Evolutionary conservation across 1,140 invertebrate genomes (phyloP).

Genomic region (Caenorhabditis tropicalis): DNA sequence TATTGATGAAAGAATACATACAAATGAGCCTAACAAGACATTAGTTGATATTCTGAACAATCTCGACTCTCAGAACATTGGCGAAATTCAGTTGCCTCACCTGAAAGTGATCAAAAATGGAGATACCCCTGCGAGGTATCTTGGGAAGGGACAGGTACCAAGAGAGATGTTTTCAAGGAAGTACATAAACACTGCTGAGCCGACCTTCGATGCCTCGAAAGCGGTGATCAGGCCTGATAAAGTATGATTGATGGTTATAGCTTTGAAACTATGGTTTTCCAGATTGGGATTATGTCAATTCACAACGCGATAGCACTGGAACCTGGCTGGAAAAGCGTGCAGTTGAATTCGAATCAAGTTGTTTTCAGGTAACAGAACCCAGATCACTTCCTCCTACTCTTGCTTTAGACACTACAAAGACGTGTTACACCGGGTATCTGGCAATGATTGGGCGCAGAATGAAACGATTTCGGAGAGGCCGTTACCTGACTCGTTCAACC

Average conservation of each 20-base stretch:
- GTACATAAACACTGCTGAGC: not conserved
- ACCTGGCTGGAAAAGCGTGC: not conserved
- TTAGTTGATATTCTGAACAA: not conserved
- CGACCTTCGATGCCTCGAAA: not conserved
- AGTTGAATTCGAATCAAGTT: not conserved
- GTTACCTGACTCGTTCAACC: not conserved
- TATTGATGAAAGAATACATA: conserved; percentile 8
- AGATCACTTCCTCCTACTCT: not conserved
- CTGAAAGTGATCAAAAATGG: not conserved
- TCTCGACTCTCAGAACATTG: not conserved
- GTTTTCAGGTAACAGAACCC: not conserved
- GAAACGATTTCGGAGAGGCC: not conserved
- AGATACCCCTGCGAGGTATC: not conserved
- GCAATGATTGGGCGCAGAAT: not conserved
- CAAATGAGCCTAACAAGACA: not conserved
- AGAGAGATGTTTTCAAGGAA: not conserved
- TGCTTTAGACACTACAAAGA: conserved; percentile 16
- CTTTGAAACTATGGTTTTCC: not conserved
- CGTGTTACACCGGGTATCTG: not conserved
- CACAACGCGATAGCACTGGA: not conserved
- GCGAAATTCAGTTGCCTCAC: not conserved
- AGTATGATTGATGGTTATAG: not conserved
- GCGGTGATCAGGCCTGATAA: not conserved
- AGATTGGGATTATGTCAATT: conserved; percentile 16
- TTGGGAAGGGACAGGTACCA: not conserved